These are phyloP conservation scores for Tragulus kanchil DNA, from an alignment of 2,113 vertebrate genomes.

Conservation along the genomic window DNA sequence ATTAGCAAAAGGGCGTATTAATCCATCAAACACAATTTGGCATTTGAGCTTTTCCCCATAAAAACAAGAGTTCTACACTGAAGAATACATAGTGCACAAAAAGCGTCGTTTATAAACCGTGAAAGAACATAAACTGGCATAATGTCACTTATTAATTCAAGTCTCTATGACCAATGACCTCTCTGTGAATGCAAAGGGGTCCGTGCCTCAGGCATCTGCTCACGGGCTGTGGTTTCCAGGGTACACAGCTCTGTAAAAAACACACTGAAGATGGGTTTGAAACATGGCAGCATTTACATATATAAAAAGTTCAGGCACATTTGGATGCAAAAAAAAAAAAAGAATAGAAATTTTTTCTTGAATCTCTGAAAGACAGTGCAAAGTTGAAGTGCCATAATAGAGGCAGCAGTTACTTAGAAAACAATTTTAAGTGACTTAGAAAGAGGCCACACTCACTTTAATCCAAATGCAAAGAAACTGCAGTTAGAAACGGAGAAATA, in stretches of 20 bases:
- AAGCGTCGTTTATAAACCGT: constrained; percentile 78
- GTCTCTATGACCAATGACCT: constrained; percentile 85
- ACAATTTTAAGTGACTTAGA: constrained; percentile 74
- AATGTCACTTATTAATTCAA: constrained; percentile 87
- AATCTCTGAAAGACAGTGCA: constrained; percentile 86
- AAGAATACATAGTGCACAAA: constrained; percentile 84
- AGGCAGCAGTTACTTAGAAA: constrained; percentile 83
- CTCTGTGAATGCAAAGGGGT: constrained; percentile 83
- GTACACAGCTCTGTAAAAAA: constrained; percentile 85
- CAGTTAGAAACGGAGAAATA: constrained; percentile 64
- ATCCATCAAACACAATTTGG: constrained; percentile 82
- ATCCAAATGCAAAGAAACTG: constrained; percentile 67
- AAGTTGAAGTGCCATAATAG: constrained; percentile 82
- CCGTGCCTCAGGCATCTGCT: constrained; percentile 78
- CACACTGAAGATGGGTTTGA: constrained; percentile 81
- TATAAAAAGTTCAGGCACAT: constrained; percentile 87
- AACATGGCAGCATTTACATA: constrained; percentile 85
- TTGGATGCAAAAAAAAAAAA: constrained; percentile 84
- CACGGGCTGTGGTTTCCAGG: constrained; percentile 80
- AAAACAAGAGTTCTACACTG: constrained; percentile 85
- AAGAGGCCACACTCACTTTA: constrained; percentile 76
- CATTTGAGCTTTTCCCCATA: constrained; percentile 82
- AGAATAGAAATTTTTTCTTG: constrained; percentile 73
- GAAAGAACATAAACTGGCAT: constrained; percentile 85
- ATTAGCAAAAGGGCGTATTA: constrained; percentile 81